Evolutionary conservation across 2,888 invertebrate genomes (phyloP), one percentile per base, ranked within the genome.

Genomic region (Thera obeliscata): DNA sequence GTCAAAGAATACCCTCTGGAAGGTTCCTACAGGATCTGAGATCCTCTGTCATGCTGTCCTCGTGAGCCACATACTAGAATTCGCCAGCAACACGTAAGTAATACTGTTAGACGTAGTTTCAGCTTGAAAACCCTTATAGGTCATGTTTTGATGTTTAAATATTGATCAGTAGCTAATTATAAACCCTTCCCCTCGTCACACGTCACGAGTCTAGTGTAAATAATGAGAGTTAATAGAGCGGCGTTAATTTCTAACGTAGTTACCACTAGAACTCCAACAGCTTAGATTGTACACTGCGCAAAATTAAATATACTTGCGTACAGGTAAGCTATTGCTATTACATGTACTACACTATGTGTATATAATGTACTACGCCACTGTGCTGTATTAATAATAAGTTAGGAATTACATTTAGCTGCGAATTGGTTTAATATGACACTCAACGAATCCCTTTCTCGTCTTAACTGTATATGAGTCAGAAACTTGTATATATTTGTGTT

Each of bases 111-210:
- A 0, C 48, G n/a, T 43, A 49, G 41, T 66, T 68, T 66, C 48
- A 65, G 73, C 69, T 56, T 66, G 61, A 72, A 1, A 46, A 54
- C 62, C 64, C 46, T 75, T 49, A 48, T 70, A 12, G 72, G 70
- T 73, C 70, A 72, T 75, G 73, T 74, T 74, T 66, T 73, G 67
- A 71, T 76, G 70, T 74, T 64, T 74, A 69, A 33, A 50, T 76
- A 80, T 81, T 73, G 79, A 81, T 79, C 79, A 56, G 41, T 12
- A 41, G 57, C 74, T 83, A 81, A 76, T 78, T 78, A 79, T 84
- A 82, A 63, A 69, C 64, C 43, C 7, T 48, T 33, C 8, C 64
- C 52, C 60, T 58, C 11, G 7, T 52, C 33, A 41, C 9, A 59
- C 48, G 59, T 63, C 52, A 38, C 3, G 2, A 6, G 12, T 46